A percentile compares a stretch with the other conserved stretches of the same genome.
These are phyloP conservation scores for Synanthedon myopaeformis DNA, from an alignment of 2,888 invertebrate genomes.

Conservation along the genomic window DNA sequence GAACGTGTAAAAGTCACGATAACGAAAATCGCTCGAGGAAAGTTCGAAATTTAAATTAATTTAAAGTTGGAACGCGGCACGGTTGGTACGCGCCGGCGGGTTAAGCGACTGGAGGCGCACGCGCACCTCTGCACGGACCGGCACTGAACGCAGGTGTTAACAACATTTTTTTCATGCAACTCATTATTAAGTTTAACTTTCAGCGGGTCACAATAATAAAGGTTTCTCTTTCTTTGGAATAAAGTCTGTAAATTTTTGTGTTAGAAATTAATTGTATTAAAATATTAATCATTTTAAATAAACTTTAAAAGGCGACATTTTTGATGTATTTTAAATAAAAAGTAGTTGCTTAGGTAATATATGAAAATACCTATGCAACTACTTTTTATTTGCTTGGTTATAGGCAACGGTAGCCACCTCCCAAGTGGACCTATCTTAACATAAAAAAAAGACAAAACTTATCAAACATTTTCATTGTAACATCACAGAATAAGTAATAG, in stretches of 20 bases:
- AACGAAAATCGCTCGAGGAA: conserved; percentile 19
- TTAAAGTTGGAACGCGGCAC: conserved; percentile 28
- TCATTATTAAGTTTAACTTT: too few species aligned
- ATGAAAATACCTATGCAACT: background rate
- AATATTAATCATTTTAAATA: background rate
- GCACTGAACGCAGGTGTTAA: conserved; percentile 27
- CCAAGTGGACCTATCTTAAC: too few species aligned
- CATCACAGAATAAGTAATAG: too few species aligned
- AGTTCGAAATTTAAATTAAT: conserved; percentile 30
- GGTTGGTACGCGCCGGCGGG: conserved; percentile 35
- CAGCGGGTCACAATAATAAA: too few species aligned
- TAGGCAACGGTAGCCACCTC: too few species aligned
- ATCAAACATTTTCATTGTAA: too few species aligned
- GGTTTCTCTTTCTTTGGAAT: too few species aligned
- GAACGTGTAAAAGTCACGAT: background rate
- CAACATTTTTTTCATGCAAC: conserved; percentile 33
- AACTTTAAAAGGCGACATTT: background rate
- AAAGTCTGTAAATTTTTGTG: too few species aligned
- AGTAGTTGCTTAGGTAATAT: background rate
- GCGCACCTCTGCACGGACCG: conserved; percentile 45
- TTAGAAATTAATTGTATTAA: background rate
- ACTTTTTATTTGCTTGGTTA: too few species aligned
- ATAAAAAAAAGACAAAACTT: too few species aligned
- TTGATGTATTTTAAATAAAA: too few species aligned
- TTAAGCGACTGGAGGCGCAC: conserved; percentile 58